Percentiles rank a stretch among this genome's conserved stretches.
Evolutionary conservation across 1,140 invertebrate genomes (phyloP).

Genomic region (Camponotus floridanus): DNA sequence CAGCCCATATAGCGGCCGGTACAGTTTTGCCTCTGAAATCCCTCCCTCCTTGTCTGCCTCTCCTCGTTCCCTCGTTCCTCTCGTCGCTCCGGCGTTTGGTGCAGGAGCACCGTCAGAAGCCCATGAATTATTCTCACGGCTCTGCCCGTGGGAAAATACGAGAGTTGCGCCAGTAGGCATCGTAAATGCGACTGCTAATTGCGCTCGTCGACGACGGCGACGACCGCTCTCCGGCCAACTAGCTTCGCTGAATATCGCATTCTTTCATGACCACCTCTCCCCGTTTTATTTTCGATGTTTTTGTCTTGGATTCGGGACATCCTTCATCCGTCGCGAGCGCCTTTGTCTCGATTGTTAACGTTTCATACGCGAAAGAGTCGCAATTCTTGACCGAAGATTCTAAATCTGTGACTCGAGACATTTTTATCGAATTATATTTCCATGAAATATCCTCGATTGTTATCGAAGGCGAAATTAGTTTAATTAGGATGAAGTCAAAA

Average conservation of each 20-base stretch:
- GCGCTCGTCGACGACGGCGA: conserved; percentile 72
- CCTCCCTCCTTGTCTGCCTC: background rate
- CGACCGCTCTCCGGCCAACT: conserved; percentile 38
- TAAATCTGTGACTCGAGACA: background rate
- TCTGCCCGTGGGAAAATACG: conserved; percentile 84
- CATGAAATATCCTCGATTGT: background rate
- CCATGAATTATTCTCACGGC: conserved; percentile 85
- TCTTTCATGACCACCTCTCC: conserved; percentile 50
- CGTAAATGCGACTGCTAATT: conserved; percentile 84
- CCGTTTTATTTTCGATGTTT: conserved; percentile 23
- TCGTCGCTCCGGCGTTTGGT: conserved; percentile 61
- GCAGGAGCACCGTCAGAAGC: conserved; percentile 70
- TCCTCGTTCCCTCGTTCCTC: conserved; percentile 49
- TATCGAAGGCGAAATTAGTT: background rate
- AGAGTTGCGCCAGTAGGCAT: conserved; percentile 82
- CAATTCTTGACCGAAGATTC: background rate
- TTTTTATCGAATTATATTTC: background rate
- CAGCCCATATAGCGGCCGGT: conserved; percentile 41
- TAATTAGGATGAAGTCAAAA: background rate
- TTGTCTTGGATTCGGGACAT: background rate
- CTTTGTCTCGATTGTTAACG: background rate
- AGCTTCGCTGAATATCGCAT: conserved; percentile 65
- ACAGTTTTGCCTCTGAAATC: conserved; percentile 57
- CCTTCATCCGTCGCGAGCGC: background rate
- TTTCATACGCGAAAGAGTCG: background rate